Evolutionary conservation across 2,113 vertebrate species (phyloP), one percentile per base, ranked within the genome.

Genomic region (Suricata suricatta): DNA sequence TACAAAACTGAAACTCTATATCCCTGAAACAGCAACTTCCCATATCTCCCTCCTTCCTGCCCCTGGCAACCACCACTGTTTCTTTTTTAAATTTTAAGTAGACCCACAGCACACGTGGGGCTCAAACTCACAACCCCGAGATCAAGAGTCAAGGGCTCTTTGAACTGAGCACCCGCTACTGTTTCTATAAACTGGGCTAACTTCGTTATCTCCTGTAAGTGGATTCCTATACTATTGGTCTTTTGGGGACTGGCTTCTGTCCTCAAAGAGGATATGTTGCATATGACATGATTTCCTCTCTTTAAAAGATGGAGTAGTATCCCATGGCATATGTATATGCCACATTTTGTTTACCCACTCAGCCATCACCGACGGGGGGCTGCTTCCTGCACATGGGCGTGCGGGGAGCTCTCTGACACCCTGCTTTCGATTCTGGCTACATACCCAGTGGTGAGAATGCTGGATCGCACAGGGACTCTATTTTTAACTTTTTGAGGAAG

Each of bases 301-400:
- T 74, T 66, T 86, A 60, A 21, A 63, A 81, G 50, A n/a, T 41
- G 27, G n/a, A 63, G 31, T 33, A 35, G 21, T 60, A 27, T 15
- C 23, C 27, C 7, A 12, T 2, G 50, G 50, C 1, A 8, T 3
- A 1, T 19, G 38, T 3, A 38, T 0, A 12, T 2, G 27, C 64
- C 44, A 7, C 31, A 6, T 31, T 84, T 13, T 11, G 10, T 60
- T 27, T 16, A 41, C 15, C 66, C 17, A 17, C 21, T 84, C 71
- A 38, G 13, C 14, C 10, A 17, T 17, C 9, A 21, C 1, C 0
- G 57, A n/a, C 52, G 2, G 17, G 12, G 86, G 81, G 17, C 14
- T 29, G n/a, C 41, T 47, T 41, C 72, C 1, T 1, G 14, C 72
- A n/a, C 41, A 16, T 0, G 7, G 38, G 27, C 29, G 16, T 15